Evolutionary conservation across 2,113 vertebrate species (phyloP).

Genomic region (Bufo bufo): DNA sequence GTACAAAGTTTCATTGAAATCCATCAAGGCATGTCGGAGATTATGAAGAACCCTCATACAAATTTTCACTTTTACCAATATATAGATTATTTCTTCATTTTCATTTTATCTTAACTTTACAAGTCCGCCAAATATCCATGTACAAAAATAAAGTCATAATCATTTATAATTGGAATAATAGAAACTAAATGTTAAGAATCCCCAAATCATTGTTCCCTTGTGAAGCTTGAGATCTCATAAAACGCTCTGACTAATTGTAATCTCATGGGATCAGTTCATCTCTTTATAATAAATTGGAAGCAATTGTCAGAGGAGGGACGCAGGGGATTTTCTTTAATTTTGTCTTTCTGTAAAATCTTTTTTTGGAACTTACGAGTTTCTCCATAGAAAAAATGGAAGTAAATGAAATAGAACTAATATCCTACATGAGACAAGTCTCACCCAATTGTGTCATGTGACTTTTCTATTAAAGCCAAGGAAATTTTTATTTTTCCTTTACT

Average conservation of each 20-base stretch:
- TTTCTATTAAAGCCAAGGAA: not conserved
- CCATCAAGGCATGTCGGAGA: too few species aligned
- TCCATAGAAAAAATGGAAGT: not conserved
- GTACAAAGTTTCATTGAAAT: too few species aligned
- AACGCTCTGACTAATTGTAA: not conserved
- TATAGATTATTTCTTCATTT: too few species aligned
- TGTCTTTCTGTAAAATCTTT: not conserved
- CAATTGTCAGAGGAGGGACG: not conserved
- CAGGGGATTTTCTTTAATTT: not conserved
- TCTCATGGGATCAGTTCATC: not conserved
- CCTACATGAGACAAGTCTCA: not conserved
- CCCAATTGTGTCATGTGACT: not conserved
- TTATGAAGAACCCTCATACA: too few species aligned
- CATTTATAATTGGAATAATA: not conserved
- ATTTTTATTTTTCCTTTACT: not conserved
- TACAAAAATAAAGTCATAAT: too few species aligned
- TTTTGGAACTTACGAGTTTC: not conserved
- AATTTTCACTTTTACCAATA: too few species aligned
- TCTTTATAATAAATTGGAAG: not conserved
- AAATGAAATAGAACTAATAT: not conserved
- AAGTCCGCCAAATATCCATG: too few species aligned
- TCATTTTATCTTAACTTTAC: too few species aligned
- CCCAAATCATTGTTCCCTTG: not conserved
- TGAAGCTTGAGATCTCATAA: not conserved
- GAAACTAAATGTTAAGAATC: not conserved